These are phyloP conservation scores for Oligia fasciuncula DNA, from an alignment of 2,888 invertebrate genomes.

Conservation along the genomic window DNA sequence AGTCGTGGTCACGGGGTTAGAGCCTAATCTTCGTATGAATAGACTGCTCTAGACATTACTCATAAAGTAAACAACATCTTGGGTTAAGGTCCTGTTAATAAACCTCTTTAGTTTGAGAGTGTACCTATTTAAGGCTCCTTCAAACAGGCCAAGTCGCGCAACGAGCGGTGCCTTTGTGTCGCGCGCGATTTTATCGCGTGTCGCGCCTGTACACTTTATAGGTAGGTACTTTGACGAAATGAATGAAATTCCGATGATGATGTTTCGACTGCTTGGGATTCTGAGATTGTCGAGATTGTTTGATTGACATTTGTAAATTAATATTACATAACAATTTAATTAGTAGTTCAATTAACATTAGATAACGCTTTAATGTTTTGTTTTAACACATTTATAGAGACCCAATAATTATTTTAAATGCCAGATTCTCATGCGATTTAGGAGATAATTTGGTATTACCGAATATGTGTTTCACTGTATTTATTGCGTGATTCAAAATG, in stretches of 20 bases:
- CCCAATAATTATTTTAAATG: slow-evolving; percentile 17
- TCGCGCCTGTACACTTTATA: no score
- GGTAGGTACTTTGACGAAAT: not conserved
- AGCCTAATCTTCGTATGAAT: not conserved
- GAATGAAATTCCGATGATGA: not conserved
- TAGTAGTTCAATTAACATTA: not conserved
- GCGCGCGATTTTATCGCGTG: no score
- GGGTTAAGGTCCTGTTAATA: not conserved
- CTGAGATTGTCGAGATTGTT: not conserved
- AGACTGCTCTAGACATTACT: slow-evolving; percentile 8
- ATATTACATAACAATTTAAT: slow-evolving; percentile 11
- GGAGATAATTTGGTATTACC: slow-evolving; percentile 2
- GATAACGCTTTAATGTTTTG: slow-evolving; percentile 4
- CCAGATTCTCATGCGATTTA: slow-evolving; percentile 31
- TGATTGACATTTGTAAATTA: slow-evolving; percentile 6
- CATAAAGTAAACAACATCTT: slow-evolving; percentile 3
- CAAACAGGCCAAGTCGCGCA: no score
- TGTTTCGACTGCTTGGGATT: not conserved
- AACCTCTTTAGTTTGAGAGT: not conserved
- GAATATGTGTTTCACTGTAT: slow-evolving; percentile 3
- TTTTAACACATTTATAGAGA: not conserved
- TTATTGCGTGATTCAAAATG: slow-evolving; percentile 4
- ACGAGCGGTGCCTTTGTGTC: no score
- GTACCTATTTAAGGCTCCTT: not conserved
- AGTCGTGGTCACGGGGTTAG: slow-evolving; percentile 23